phyloP scores from a whole-genome alignment of 1,140 invertebrate genomes.

The Drosophila serrata region DNA sequence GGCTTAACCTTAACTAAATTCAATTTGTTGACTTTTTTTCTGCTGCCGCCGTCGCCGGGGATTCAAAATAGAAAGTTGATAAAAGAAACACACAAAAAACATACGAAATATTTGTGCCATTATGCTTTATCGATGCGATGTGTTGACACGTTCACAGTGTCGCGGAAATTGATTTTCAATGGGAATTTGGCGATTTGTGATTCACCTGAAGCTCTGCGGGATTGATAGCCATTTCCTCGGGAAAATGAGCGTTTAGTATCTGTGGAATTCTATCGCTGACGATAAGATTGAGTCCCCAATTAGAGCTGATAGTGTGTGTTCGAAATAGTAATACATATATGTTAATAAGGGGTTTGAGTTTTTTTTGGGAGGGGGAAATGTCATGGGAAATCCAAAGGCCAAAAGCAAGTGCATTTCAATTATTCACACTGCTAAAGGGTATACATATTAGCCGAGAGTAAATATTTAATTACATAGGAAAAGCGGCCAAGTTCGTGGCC shows the following conservation, averaged over 20 bases:
- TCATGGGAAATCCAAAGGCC: conserved; percentile 24
- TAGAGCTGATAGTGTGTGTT: conserved; percentile 28
- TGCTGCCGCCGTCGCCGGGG: conserved; percentile 10
- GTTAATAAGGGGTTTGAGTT: background rate
- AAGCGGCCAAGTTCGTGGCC: background rate
- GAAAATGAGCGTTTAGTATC: conserved; percentile 20
- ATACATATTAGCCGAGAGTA: background rate
- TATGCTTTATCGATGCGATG: conserved; percentile 36
- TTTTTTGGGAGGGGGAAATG: background rate
- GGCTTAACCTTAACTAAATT: conserved; percentile 29
- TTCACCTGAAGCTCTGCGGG: conserved; percentile 8
- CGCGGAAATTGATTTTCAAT: conserved; percentile 43
- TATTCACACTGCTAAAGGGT: conserved; percentile 2
- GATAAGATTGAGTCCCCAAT: conserved; percentile 40
- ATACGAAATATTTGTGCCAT: conserved; percentile 28
- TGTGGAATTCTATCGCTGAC: background rate
- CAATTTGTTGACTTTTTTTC: conserved; percentile 19
- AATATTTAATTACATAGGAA: conserved; percentile 10
- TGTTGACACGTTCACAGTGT: conserved; percentile 40
- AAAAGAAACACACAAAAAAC: conserved; percentile 36
- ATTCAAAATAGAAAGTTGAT: conserved; percentile 75
- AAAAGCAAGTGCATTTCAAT: conserved; percentile 16
- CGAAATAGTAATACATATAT: conserved; percentile 2
- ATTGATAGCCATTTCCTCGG: conserved; percentile 13
- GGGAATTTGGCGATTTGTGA: conserved; percentile 32